phyloP scores from a whole-genome alignment of 2,797 vertebrate genomes.

The Bradypodion pumilum region DNA sequence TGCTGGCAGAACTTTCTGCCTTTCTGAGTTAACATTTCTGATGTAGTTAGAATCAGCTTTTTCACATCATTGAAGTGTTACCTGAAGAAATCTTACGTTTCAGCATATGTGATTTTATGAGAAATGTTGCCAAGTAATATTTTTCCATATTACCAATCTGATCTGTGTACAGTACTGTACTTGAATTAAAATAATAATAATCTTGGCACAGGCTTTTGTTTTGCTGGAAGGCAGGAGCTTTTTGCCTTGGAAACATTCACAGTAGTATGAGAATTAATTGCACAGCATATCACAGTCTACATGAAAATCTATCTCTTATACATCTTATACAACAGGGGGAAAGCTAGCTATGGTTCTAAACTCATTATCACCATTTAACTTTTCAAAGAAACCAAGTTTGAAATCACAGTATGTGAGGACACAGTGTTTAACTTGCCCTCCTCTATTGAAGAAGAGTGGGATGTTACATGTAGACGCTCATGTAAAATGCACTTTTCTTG shows the following conservation, averaged over 20 bases:
- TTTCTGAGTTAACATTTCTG: background rate
- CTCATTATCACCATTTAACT: too few relatives aligned
- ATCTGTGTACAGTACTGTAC: too few relatives aligned
- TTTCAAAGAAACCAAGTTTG: too few relatives aligned
- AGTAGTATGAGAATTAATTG: constrained; percentile 30
- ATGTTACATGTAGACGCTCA: background rate
- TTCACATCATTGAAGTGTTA: background rate
- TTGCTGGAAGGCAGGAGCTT: constrained; percentile 40
- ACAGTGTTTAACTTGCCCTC: background rate
- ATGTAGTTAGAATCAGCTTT: background rate
- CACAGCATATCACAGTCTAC: constrained; percentile 8
- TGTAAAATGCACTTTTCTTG: background rate
- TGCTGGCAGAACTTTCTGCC: background rate
- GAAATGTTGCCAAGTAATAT: background rate
- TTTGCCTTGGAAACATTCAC: constrained; percentile 51
- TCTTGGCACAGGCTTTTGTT: background rate
- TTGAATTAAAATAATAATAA: constrained; percentile 26
- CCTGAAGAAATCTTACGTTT: background rate
- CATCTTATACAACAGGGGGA: background rate
- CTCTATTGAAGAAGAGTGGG: background rate
- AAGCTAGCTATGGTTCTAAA: too few relatives aligned
- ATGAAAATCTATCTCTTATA: constrained; percentile 27
- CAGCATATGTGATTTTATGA: background rate
- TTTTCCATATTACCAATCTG: constrained; percentile 1
- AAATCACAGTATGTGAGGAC: too few relatives aligned